Evolutionary conservation across 2,888 invertebrate genomes (phyloP).

Genomic region (Sesia bembeciformis): DNA sequence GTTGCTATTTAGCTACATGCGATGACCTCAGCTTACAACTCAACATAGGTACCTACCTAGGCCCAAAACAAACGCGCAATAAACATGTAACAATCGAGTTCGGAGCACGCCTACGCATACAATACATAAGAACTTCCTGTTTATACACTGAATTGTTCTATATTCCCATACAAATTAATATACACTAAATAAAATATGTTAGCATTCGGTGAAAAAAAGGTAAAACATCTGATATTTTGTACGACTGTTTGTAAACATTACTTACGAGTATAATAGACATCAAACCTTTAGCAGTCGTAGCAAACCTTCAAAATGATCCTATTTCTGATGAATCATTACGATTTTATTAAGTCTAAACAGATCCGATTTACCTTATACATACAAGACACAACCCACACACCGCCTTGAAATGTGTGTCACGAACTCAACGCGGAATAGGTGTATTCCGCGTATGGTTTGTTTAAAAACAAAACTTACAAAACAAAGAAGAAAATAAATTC

Average conservation of each 20-base stretch:
- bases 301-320: no score
- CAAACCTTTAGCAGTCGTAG: no score
- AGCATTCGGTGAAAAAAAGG: no score
- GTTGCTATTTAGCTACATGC: not conserved
- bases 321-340: no score
- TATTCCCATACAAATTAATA: no score
- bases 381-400: slow-evolving; percentile 11
- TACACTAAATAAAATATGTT: no score
- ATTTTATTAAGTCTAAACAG: no score
- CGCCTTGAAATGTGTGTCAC: slow-evolving; percentile 19
- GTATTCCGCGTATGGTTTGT: not conserved
- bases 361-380: not conserved
- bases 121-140: slow-evolving; percentile 54
- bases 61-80: slow-evolving; percentile 41
- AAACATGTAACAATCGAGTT: slow-evolving; percentile 42
- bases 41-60: not conserved
- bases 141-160: slow-evolving; percentile 18
- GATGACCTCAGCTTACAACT: not conserved
- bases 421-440: slow-evolving; percentile 7
- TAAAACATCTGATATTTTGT: no score
- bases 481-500: no score
- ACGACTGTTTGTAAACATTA: no score
- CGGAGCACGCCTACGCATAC: slow-evolving; percentile 48
- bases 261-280: no score
- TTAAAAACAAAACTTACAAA: no score